These are phyloP conservation scores for Haplochromis vanheusdeni DNA, from an alignment of 2,113 vertebrate species.

Conservation along the genomic window DNA sequence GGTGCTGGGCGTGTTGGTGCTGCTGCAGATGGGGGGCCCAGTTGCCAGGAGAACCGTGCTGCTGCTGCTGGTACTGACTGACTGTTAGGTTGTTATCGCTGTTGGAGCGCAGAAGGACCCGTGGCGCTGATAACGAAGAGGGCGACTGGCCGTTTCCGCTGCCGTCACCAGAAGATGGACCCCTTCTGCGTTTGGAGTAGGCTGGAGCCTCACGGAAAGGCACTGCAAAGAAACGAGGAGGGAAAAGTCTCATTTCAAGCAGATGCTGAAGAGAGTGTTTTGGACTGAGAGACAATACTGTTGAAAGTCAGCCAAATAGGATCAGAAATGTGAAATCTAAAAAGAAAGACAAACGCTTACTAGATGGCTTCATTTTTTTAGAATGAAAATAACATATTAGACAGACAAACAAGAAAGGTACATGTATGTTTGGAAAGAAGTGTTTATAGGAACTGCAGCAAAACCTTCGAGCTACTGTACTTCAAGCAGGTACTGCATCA, in stretches of 20 bases:
- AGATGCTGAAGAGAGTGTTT: neutral
- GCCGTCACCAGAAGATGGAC: slow-evolving; percentile 63
- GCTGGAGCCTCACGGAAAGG: slow-evolving; percentile 93
- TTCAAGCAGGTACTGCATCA: neutral
- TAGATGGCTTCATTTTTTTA: neutral
- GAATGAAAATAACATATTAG: neutral
- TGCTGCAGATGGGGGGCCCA: slow-evolving; percentile 41
- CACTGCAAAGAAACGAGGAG: slow-evolving; percentile 67
- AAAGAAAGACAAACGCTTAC: neutral
- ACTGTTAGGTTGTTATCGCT: slow-evolving; percentile 88
- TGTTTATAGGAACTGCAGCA: neutral
- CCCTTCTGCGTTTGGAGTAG: slow-evolving; percentile 84
- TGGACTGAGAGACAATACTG: neutral
- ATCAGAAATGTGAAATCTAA: neutral
- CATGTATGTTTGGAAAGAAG: neutral
- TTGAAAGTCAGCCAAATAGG: neutral
- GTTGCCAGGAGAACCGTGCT: slow-evolving; percentile 24
- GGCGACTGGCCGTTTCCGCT: slow-evolving; percentile 67
- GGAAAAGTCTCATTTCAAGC: neutral
- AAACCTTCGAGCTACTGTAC: accelerated
- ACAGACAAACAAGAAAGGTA: accelerated
- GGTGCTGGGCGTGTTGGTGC: slow-evolving; percentile 22
- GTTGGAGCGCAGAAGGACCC: slow-evolving; percentile 90
- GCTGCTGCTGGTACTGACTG: slow-evolving; percentile 54
- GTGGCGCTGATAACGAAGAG: slow-evolving; percentile 81